Base-by-base conservation (phyloP, 2,113 vertebrate genomes). In the Siniperca chuatsi region DNA sequence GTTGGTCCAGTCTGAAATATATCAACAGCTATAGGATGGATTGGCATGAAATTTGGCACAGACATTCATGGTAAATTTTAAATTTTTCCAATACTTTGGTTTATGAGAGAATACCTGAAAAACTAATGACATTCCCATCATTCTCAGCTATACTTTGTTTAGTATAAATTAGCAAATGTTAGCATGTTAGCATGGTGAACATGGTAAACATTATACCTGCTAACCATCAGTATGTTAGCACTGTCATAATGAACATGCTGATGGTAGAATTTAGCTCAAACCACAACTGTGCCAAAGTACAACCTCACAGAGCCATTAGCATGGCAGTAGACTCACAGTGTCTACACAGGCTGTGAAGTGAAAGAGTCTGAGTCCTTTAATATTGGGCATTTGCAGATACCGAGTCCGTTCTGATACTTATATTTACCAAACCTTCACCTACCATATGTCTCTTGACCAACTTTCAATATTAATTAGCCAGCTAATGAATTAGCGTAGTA, bases 121-220 rank as follows among this genome's bases (percentile, higher is more conserved):
- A 37, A 37, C 5, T 1, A 65, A 35, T 42, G 18, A 50, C 44
- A 12, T 33, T 61, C 58, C 25, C n/a, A 37, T 61, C 44, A 69
- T 23, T 62, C n/a, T 61, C 44, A 61, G 61, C 42, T 35, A 42
- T 65, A 42, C 4, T 25, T 46, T 66, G 60, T 66, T 42, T 61
- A 33, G 12, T 69, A 46, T 50, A n/a, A 52, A 35, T 80, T 71
- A 64, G 78, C 50, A 57, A 48, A 79, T 65, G 46, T n/a, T 66
- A 35, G 4, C 37, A 46, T 50, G 18, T 9, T 67, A 42, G 25
- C 13, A n/a, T 40, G 4, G 11, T 48, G 33, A 62, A 62, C 33
- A 35, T 35, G 12, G 2, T 48, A 35, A 62, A 62, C 33, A 35
- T 35, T 48, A 48, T 48, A 62, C 60, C 33, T 4, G 29, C 60